These are phyloP conservation scores for Halcyon chelicuti DNA, from an alignment of 2,797 vertebrate species.

Conservation along the genomic window DNA sequence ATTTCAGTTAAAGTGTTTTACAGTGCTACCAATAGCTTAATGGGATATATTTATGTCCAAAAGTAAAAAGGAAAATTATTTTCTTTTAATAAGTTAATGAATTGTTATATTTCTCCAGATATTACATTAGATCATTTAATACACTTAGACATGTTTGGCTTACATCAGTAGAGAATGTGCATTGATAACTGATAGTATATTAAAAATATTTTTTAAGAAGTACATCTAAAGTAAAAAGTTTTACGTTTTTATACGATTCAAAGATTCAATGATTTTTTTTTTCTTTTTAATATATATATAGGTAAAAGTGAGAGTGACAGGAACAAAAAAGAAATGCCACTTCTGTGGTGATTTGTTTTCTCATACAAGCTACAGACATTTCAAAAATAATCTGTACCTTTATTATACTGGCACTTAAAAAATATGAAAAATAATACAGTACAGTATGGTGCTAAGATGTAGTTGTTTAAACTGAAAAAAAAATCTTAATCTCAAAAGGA, in stretches of 20 bases:
- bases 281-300: background rate
- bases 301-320: background rate
- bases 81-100: background rate
- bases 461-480: background rate
- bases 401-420: background rate
- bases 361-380: background rate
- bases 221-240: background rate
- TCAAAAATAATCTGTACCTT: background rate
- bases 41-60: background rate
- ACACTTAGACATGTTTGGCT: background rate
- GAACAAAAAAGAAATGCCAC: background rate
- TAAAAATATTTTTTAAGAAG: background rate
- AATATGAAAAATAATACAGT: background rate
- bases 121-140: background rate
- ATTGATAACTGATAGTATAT: background rate
- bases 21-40: background rate
- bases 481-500: background rate
- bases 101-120: background rate
- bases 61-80: background rate
- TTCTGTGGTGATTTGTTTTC: background rate
- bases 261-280: background rate
- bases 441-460: background rate
- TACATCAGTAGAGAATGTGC: background rate
- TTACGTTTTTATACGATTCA: background rate
- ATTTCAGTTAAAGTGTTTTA: background rate